A percentile compares a stretch with the other conserved stretches of the same genome.
These are phyloP conservation scores for Leptarthrus brevirostris DNA, from an alignment of 2,888 invertebrate species.

Conservation along the genomic window DNA sequence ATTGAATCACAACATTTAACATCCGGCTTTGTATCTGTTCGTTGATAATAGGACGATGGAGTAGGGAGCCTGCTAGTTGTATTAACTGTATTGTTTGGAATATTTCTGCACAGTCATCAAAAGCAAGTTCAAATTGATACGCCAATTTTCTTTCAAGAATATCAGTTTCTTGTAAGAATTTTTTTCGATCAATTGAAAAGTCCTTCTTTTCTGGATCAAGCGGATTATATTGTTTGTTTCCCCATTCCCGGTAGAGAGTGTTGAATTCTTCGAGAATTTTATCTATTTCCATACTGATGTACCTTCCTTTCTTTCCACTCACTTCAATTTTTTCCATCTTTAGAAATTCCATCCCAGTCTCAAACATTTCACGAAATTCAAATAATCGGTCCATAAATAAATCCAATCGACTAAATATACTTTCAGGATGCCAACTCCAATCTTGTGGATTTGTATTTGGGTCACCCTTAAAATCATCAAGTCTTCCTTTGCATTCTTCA, in stretches of 20 bases:
- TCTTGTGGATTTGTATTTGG: conserved; percentile 68
- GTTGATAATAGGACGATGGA: conserved; percentile 80
- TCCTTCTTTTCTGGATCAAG: conserved; percentile 75
- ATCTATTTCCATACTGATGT: conserved; percentile 69
- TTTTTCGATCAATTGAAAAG: conserved; percentile 76
- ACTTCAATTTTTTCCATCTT: conserved; percentile 89
- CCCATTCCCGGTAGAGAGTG: conserved; percentile 61
- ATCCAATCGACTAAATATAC: conserved; percentile 77
- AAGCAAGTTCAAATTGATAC: conserved; percentile 82
- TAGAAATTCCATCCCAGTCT: conserved; percentile 82
- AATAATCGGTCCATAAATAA: conserved; percentile 74
- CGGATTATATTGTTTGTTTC: conserved; percentile 78
- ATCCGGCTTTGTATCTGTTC: conserved; percentile 78
- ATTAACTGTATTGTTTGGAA: conserved; percentile 75
- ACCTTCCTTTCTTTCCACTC: conserved; percentile 76
- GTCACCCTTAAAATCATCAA: conserved; percentile 62
- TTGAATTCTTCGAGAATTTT: conserved; percentile 63
- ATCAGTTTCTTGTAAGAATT: conserved; percentile 68
- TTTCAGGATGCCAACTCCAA: conserved; percentile 81
- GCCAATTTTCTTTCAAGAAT: conserved; percentile 84
- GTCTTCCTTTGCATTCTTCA: conserved; percentile 67
- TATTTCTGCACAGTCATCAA: conserved; percentile 81
- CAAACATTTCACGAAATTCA: conserved; percentile 77
- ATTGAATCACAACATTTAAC: conserved; percentile 72
- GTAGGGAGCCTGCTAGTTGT: conserved; percentile 78